A percentile compares a stretch with the other conserved stretches of the same genome.
phyloP scores from a whole-genome alignment of 92 coral and sea anemone species.

The Nematostella vectensis region DNA sequence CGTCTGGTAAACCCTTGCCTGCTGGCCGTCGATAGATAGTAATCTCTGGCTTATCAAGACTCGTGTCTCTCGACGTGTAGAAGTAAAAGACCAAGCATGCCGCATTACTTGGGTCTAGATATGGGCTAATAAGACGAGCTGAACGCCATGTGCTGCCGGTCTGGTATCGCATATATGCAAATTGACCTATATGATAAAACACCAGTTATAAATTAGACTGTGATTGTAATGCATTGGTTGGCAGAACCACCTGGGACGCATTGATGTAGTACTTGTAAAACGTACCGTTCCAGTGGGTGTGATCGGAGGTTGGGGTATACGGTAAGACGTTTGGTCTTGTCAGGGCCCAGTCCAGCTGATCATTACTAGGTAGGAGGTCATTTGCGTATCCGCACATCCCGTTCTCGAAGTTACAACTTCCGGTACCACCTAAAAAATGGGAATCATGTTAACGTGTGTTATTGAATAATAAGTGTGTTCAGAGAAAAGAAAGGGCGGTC shows the following conservation, averaged over 20 bases:
- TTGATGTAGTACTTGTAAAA: too few relatives aligned
- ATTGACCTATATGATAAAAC: too few relatives aligned
- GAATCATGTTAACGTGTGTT: too few relatives aligned
- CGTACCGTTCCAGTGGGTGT: not conserved
- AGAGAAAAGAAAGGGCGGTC: too few relatives aligned
- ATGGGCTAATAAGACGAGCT: slow-evolving; percentile 23
- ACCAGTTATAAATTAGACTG: too few relatives aligned
- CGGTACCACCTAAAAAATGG: slow-evolving; percentile 1
- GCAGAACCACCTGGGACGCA: too few relatives aligned
- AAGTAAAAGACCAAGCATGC: slow-evolving; percentile 24
- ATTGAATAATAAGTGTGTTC: too few relatives aligned
- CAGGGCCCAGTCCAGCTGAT: slow-evolving; percentile 10
- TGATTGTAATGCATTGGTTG: too few relatives aligned
- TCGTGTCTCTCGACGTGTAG: not conserved
- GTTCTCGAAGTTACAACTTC: slow-evolving; percentile 25
- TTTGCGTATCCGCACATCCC: slow-evolving; percentile 22
- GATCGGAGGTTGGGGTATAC: not conserved
- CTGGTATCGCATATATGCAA: too few relatives aligned
- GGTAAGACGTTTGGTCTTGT: not conserved
- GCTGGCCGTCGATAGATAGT: slow-evolving; percentile 12
- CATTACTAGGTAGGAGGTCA: not conserved
- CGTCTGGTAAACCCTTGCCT: not conserved
- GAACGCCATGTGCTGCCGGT: slow-evolving; percentile 9
- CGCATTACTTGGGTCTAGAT: slow-evolving; percentile 4
- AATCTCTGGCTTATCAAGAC: slow-evolving; percentile 7